Evolutionary conservation across 2,113 vertebrate genomes (phyloP).

Genomic region (Clarias gariepinus): DNA sequence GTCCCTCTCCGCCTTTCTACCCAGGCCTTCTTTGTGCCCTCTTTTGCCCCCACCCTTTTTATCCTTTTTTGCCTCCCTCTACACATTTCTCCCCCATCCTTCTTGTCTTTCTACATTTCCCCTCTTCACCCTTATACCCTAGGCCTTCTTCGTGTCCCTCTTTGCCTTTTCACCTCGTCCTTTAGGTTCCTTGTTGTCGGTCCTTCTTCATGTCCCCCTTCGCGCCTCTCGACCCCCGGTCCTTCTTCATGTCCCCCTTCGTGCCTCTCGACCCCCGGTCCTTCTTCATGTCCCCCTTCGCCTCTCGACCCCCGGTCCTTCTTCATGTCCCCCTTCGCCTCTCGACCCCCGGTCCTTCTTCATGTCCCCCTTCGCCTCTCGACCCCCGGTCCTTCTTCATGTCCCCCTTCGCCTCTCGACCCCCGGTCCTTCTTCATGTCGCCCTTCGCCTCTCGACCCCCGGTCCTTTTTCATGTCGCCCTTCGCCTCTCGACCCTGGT

Average conservation of each 20-base stretch:
- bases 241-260: neutral
- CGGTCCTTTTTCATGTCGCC: neutral
- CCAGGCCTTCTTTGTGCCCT: too few species aligned
- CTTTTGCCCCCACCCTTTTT: too few species aligned
- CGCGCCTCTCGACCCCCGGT: too few species aligned
- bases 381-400: neutral
- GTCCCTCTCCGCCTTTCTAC: too few species aligned
- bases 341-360: neutral
- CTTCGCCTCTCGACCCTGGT: neutral
- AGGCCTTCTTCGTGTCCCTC: neutral
- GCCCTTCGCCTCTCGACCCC: too few species aligned
- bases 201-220: neutral
- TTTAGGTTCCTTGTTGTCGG: neutral
- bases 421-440: neutral
- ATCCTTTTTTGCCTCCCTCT: too few species aligned
- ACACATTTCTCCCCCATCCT: too few species aligned
- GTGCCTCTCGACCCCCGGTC: neutral
- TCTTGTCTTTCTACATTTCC: too few species aligned
- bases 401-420: accelerated
- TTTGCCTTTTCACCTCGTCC: neutral
- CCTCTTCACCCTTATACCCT: too few species aligned
- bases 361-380: neutral
- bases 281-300: neutral
- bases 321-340: neutral
- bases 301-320: too few species aligned